These are phyloP conservation scores for Archaeoteleia sp. DNA, from an alignment of 2,888 invertebrate genomes.

Conservation along the genomic window DNA sequence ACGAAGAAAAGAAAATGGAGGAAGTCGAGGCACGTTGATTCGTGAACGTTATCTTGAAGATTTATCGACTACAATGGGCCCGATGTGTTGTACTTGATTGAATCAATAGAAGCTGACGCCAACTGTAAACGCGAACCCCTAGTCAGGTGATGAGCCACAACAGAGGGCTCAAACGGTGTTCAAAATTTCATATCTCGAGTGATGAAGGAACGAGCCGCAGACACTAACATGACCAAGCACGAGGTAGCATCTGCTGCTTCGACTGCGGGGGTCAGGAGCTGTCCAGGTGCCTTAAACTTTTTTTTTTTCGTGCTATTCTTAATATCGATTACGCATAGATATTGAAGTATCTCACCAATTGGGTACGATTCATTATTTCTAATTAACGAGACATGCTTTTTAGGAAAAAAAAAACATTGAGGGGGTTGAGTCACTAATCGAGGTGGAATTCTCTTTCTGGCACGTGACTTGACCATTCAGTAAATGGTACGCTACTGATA, in stretches of 20 bases:
- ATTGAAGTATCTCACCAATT: conserved; percentile 26
- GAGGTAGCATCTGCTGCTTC: conserved; percentile 38
- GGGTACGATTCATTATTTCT: conserved; percentile 15
- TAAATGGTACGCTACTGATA: too few relatives aligned
- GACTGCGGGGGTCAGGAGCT: conserved; percentile 59
- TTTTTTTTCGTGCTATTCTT: conserved; percentile 57
- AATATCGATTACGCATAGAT: conserved; percentile 36
- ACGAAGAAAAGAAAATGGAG: too few relatives aligned
- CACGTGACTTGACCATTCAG: too few relatives aligned
- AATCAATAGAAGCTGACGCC: conserved; percentile 39
- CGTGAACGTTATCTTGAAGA: conserved; percentile 41
- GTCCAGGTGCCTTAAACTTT: conserved; percentile 64
- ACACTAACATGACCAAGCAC: conserved; percentile 40
- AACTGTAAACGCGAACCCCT: conserved; percentile 42
- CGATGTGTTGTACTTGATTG: conserved; percentile 24
- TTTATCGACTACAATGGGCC: conserved; percentile 22
- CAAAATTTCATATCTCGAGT: conserved; percentile 34
- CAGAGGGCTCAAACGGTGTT: conserved; percentile 29
- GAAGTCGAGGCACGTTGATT: conserved; percentile 26
- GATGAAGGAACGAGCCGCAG: conserved; percentile 26
- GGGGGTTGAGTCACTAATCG: background rate
- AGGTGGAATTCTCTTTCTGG: background rate
- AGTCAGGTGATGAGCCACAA: conserved; percentile 50
- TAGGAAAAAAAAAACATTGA: too few relatives aligned
- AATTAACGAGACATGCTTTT: conserved; percentile 12